phyloP scores from a whole-genome alignment of 2,888 invertebrate species.

The Gymnosoma rotundatum region DNA sequence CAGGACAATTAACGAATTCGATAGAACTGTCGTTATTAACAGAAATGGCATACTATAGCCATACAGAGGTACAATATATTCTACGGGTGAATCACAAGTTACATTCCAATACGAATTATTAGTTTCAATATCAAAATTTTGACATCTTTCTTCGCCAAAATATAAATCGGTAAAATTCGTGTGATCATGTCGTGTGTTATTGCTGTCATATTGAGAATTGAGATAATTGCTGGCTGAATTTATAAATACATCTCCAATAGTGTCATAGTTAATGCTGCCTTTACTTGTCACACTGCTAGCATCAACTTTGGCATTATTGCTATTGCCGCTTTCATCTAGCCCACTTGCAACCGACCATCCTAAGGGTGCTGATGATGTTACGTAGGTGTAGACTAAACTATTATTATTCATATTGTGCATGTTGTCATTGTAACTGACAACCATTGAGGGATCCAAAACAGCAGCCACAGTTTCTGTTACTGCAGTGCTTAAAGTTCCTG shows the following conservation, averaged over 20 bases:
- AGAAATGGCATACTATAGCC: constrained; percentile 88
- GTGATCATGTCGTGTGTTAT: neutral
- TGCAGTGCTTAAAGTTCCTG: constrained; percentile 36
- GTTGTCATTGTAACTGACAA: constrained; percentile 67
- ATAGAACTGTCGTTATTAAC: constrained; percentile 92
- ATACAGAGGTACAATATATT: constrained; percentile 80
- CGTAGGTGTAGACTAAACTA: constrained; percentile 62
- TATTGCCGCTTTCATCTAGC: constrained; percentile 19
- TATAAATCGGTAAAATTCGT: constrained; percentile 43
- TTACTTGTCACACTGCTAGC: neutral
- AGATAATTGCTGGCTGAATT: constrained; percentile 55
- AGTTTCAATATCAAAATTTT: constrained; percentile 72
- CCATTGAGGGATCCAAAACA: constrained; percentile 73
- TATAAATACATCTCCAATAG: constrained; percentile 45
- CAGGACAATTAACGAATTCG: constrained; percentile 94
- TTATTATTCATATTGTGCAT: constrained; percentile 45
- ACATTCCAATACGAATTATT: constrained; percentile 81
- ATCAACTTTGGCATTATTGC: no score
- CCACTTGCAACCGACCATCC: constrained; percentile 41
- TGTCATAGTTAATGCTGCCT: constrained; percentile 20
- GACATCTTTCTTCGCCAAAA: constrained; percentile 74
- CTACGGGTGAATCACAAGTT: constrained; percentile 80
- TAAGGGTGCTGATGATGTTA: constrained; percentile 52
- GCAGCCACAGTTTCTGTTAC: constrained; percentile 71
- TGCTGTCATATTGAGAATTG: constrained; percentile 13